These are phyloP conservation scores for Diglossa cyanea DNA, from an alignment of 2,797 vertebrate species.

Conservation along the genomic window DNA sequence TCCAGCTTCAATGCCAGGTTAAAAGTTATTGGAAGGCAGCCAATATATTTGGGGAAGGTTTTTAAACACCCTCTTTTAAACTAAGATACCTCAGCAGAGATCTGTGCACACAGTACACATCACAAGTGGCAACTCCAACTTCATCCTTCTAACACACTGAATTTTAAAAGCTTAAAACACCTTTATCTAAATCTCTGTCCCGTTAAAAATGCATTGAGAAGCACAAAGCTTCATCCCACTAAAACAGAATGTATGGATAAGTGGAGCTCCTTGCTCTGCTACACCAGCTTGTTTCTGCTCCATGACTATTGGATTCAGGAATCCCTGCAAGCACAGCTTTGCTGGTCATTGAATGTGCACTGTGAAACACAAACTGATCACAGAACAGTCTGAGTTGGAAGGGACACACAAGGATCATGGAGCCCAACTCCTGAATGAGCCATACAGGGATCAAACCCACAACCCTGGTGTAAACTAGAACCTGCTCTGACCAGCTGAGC, in stretches of 20 bases:
- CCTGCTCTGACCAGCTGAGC: background rate
- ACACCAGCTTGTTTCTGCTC: background rate
- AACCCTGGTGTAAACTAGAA: background rate
- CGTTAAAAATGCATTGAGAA: background rate
- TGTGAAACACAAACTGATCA: background rate
- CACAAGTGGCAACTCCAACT: background rate
- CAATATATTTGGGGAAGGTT: background rate
- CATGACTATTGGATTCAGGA: background rate
- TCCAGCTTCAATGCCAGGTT: background rate
- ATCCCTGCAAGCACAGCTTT: background rate
- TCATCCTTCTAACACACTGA: background rate
- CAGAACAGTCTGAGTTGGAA: background rate
- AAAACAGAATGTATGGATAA: accelerated
- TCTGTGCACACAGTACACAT: background rate
- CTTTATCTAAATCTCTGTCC: background rate
- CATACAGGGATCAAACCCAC: background rate
- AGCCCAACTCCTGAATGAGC: background rate
- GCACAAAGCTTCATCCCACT: background rate
- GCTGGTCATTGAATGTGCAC: accelerated
- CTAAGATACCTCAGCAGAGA: background rate
- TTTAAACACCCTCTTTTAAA: background rate
- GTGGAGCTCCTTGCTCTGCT: background rate
- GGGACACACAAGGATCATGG: accelerated
- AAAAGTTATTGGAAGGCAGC: background rate
- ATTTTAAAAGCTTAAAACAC: background rate